phyloP scores from a whole-genome alignment of 2,797 vertebrate genomes.

The Podarcis siculus region DNA sequence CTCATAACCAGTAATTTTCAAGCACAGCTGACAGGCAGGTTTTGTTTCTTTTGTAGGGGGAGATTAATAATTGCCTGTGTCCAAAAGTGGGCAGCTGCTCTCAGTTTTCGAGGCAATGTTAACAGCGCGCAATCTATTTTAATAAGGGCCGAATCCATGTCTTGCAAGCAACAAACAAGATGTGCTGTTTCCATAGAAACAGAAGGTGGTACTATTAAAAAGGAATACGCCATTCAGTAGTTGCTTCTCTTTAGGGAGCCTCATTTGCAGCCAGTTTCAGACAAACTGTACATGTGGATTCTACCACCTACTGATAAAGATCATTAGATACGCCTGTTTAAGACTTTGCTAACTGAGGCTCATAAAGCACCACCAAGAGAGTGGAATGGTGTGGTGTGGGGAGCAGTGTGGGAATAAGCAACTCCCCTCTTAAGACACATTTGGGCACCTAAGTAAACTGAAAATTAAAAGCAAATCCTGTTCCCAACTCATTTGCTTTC shows the following conservation, averaged over 20 bases:
- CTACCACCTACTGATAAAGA: slow-evolving; percentile 59
- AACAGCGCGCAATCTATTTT: slow-evolving; percentile 69
- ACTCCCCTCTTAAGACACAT: slow-evolving; percentile 21
- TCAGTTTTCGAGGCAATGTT: slow-evolving; percentile 55
- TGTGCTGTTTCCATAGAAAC: slow-evolving; percentile 81
- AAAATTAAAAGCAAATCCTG: slow-evolving; percentile 56
- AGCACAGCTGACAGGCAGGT: neutral
- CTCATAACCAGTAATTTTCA: slow-evolving; percentile 35
- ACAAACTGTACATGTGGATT: slow-evolving; percentile 56
- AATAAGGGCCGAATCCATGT: slow-evolving; percentile 69
- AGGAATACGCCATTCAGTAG: slow-evolving; percentile 61
- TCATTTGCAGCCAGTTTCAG: slow-evolving; percentile 65
- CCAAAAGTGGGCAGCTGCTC: slow-evolving; percentile 47
- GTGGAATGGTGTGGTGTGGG: neutral
- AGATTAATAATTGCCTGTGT: slow-evolving; percentile 36
- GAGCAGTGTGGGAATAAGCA: neutral
- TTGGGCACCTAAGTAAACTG: slow-evolving; percentile 47
- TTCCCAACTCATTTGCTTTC: slow-evolving; percentile 43
- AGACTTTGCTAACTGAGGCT: slow-evolving; percentile 59
- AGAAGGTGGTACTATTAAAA: slow-evolving; percentile 73
- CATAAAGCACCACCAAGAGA: slow-evolving; percentile 16
- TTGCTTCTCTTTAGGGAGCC: slow-evolving; percentile 57
- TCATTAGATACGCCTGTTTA: slow-evolving; percentile 57
- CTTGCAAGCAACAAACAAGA: slow-evolving; percentile 72
- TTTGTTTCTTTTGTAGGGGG: slow-evolving; percentile 45